Base-by-base conservation (phyloP, 2,797 vertebrate genomes). In the Acropternis orthonyx region DNA sequence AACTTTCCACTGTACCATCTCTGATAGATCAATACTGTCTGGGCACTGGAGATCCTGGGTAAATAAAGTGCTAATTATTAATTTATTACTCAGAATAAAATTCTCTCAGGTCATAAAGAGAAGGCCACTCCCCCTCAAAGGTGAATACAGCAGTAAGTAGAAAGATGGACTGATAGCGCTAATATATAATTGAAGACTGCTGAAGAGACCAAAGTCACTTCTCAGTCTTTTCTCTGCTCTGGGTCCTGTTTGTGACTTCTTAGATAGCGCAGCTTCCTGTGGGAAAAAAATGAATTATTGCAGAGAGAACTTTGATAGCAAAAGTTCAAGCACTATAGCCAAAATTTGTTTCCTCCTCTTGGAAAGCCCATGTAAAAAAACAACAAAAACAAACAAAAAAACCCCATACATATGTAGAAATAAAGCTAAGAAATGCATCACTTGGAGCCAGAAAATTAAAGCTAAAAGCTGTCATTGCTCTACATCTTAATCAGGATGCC, bases 11-110 rank as follows among this genome's bases (percentile, higher is more conserved):
- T 59, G 21, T 20, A 71, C 84, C 49, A 44, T 48, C 61, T 65
- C 75, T 66, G 66, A 71, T 30, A 48, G 76, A 97, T 96, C 96
- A 88, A 96, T 96, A 90, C 55, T 41, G 91, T 91, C 93, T 93
- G 91, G 76, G 79, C 75, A 62, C 39, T 61, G 65, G 73, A 81
- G 62, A 74, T 80, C 54, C 65, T 2, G 0, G 48, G 61, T 75
- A 92, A 96, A 94, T 89, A 73, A 96, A 88, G 69, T 17, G 0
- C 28, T 93, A 65, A 91, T 96, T 92, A 95, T 76, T 96, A 93
- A 96, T 97, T 95, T 89, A 96, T 91, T 91, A 93, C 85, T 19
- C 55, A 71, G 81, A 88, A 75, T 69, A 91, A 91, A 91, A 83
- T 76, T 37, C 54, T 80, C 75, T 75, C 82, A 30, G 62, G 81